Evolutionary conservation across 37 sponge, comb jelly and placozoan species (phyloP).

Genomic region (Cladorhizidae sp.): DNA sequence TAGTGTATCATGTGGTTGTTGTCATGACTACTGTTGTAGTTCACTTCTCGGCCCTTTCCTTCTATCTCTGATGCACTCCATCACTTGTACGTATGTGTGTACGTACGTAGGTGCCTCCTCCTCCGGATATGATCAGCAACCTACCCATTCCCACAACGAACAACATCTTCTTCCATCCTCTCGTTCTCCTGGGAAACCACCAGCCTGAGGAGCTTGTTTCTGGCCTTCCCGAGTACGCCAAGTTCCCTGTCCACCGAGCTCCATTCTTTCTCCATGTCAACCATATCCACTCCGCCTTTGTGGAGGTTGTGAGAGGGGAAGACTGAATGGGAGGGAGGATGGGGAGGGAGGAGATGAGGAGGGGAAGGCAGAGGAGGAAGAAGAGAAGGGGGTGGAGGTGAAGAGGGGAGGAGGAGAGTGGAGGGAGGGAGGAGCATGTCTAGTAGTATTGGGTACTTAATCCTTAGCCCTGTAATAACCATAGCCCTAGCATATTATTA

Average conservation of each 20-base stretch:
- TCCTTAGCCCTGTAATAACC: too few relatives aligned
- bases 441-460: too few relatives aligned
- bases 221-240: slow-evolving; percentile 6
- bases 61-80: too few relatives aligned
- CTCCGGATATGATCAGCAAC: slow-evolving; percentile 35
- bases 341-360: too few relatives aligned
- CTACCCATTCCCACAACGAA: slow-evolving; percentile 62
- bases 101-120: slow-evolving; percentile 48
- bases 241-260: slow-evolving; percentile 47
- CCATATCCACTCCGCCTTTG: slow-evolving; percentile 79
- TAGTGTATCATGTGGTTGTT: neutral
- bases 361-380: too few relatives aligned
- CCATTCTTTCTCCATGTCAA: slow-evolving; percentile 78
- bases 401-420: too few relatives aligned
- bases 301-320: too few relatives aligned
- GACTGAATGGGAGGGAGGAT: too few relatives aligned
- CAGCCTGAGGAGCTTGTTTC: neutral
- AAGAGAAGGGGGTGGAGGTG: too few relatives aligned
- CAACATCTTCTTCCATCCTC: slow-evolving; percentile 67
- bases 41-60: neutral
- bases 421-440: too few relatives aligned
- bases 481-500: too few relatives aligned
- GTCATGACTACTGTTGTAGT: neutral
- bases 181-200: slow-evolving; percentile 44
- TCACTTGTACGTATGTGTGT: too few relatives aligned